Evolutionary conservation across 2,797 vertebrate species (phyloP).

Genomic region (Acanthurus tractus): DNA sequence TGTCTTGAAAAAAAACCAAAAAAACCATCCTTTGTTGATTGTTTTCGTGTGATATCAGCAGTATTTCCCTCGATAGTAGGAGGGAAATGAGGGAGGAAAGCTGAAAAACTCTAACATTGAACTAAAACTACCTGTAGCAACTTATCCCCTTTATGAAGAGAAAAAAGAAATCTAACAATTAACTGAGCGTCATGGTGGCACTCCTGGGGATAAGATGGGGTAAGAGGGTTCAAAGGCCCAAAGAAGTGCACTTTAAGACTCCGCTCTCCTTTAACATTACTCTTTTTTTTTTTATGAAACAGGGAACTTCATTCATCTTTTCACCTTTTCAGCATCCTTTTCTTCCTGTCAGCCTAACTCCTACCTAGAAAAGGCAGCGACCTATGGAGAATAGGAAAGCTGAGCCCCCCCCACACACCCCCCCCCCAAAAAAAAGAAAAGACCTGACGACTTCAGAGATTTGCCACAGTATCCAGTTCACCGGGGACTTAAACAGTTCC

Average conservation of each 20-base stretch:
- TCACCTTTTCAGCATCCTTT: constrained; percentile 71
- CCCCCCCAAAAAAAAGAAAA: constrained; percentile 36
- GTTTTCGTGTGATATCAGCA: constrained; percentile 50
- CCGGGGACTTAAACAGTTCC: constrained; percentile 68
- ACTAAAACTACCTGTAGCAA: constrained; percentile 52
- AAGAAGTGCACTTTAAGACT: constrained; percentile 75
- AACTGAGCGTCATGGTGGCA: constrained; percentile 66
- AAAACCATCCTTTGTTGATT: constrained; percentile 51
- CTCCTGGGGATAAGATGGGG: constrained; percentile 68
- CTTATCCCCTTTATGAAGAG: constrained; percentile 33
- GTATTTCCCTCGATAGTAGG: constrained; percentile 47
- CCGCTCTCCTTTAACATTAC: constrained; percentile 74
- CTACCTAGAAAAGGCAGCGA: constrained; percentile 76
- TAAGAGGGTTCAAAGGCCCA: constrained; percentile 74
- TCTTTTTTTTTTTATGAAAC: constrained; percentile 58
- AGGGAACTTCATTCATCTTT: constrained; percentile 59
- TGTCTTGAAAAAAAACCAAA: constrained; percentile 23
- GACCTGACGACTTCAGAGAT: constrained; percentile 79
- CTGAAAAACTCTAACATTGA: constrained; percentile 31
- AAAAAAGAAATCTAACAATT: constrained; percentile 65
- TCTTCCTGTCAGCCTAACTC: constrained; percentile 72
- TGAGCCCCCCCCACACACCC: constrained; percentile 45
- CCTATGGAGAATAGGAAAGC: constrained; percentile 82
- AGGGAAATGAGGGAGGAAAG: constrained; percentile 32
- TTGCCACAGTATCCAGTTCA: constrained; percentile 72